A percentile compares a stretch with the other conserved stretches of the same genome.
These are phyloP conservation scores for Propithecus perrieri DNA, from an alignment of 2,797 vertebrate species.

Conservation along the genomic window DNA sequence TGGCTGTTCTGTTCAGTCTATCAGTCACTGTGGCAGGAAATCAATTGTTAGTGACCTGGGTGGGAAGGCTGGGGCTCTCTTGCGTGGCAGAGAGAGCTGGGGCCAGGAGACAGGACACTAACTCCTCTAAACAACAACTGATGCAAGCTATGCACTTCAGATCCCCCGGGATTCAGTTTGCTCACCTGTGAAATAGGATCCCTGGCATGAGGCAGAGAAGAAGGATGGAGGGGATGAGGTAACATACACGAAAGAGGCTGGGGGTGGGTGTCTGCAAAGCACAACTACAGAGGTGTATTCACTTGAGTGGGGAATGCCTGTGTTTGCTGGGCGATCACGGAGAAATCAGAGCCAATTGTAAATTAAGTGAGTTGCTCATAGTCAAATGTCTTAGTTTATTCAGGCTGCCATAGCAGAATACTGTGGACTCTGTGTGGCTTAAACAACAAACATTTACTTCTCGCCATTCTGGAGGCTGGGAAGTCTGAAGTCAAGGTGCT, in stretches of 20 bases:
- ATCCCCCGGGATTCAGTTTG: neutral
- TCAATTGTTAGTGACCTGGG: neutral
- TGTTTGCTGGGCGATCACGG: neutral
- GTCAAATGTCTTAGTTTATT: too few species aligned
- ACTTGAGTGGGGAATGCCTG: neutral
- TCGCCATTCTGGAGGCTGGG: neutral
- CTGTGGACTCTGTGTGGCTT: neutral
- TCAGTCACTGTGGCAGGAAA: neutral
- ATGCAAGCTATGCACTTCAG: neutral
- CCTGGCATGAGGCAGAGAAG: neutral
- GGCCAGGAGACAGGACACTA: neutral
- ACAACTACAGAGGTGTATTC: fast-evolving
- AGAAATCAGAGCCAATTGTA: neutral
- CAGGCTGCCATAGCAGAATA: neutral
- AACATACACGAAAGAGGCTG: fast-evolving
- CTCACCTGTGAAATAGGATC: neutral
- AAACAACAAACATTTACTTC: neutral
- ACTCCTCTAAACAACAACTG: neutral
- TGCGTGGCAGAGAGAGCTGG: neutral
- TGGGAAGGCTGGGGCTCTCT: neutral
- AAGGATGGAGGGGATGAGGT: neutral
- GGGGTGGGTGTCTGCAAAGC: too few species aligned
- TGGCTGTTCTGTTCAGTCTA: neutral
- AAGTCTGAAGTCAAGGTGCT: neutral
- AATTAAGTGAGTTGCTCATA: neutral